Conservation (phyloP, 2,797 vertebrate genomes). For the Lemur catta region DNA sequence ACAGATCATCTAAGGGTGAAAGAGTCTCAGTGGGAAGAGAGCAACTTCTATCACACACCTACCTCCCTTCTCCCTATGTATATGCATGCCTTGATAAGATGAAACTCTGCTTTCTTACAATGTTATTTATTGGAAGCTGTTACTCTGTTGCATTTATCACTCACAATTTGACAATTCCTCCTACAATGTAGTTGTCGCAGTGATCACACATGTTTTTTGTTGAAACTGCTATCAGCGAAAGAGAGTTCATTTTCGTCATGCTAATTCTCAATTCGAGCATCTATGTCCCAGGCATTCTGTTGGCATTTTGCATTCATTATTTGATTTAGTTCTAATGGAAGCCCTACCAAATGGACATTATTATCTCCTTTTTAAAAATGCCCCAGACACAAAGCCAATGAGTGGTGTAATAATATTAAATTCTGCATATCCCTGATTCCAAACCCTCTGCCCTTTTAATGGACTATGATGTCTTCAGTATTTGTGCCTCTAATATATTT, state of each 20-base stretch:
- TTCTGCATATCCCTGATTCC: not conserved
- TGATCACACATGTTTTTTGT: conserved; percentile 22
- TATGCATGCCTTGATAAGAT: not conserved
- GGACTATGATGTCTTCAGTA: not conserved
- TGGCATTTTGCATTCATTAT: not conserved
- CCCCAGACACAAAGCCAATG: not conserved
- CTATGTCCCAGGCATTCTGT: not conserved
- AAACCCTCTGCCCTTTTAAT: not conserved
- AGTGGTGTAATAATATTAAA: not conserved
- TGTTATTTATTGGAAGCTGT: conserved; percentile 62
- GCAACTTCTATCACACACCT: not conserved
- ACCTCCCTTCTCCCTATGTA: not conserved
- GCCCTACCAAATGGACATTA: not conserved
- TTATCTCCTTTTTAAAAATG: not conserved
- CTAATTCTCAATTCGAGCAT: not conserved
- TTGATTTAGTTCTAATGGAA: not conserved
- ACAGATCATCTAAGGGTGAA: conserved; percentile 7
- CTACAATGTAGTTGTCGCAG: not conserved
- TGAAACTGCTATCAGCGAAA: conserved; percentile 24
- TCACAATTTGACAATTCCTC: conserved; percentile 54
- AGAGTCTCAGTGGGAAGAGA: not conserved
- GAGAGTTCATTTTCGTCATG: conserved; percentile 38
- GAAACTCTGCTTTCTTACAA: not conserved
- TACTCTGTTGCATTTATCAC: conserved; percentile 46
- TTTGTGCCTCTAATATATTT: not conserved